Base-by-base conservation (phyloP, 2,888 invertebrate genomes). In the Plemyria rubiginata region DNA sequence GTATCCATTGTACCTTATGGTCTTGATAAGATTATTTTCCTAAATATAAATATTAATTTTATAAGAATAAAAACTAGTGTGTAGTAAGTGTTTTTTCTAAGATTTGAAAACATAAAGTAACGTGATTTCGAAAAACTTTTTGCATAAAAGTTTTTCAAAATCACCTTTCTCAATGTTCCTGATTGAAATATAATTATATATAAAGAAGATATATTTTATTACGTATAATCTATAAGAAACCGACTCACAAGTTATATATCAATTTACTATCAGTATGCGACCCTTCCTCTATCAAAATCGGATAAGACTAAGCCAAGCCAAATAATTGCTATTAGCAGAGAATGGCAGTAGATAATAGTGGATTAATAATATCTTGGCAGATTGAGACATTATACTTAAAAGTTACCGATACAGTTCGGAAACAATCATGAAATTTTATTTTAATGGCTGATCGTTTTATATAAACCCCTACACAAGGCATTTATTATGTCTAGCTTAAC, bases 261-360 rank as follows among this genome's bases (percentile, higher is more conserved):
- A 55, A 52, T 49, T 53, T 64, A 53, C 40, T 55, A 65, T 60
- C 45, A 54, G 50, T 54, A n/a, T n/a, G 53, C 53, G 56, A 54
- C 60, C 60, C 64, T 57, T 60, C 64, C 60, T 56, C 57, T 46
- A 50, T 45, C 45, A 57, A 61, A 60, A 57, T 65, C 65, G 57
- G 60, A 65, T 60, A 57, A 60, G 57, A 50, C 54, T 60, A 57
- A 60, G 60, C 65, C 57, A 65, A 61, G 54, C 60, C 51, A 60
- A 60, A 65, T 65, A 65, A 65, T 65, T 65, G 60, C 60, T 61
- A 61, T 65, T 65, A 65, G 54, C 50, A 60, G 54, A 65, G 65
- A 65, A 65, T 54, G 57, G 54, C 54, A 57, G 57, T 57, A 60
- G 57, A 65, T 65, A 60, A 65, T 60, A 60, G 64, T 57, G 49